phyloP scores from a whole-genome alignment of 2,797 vertebrate species.

The Phaenicophaeus curvirostris region DNA sequence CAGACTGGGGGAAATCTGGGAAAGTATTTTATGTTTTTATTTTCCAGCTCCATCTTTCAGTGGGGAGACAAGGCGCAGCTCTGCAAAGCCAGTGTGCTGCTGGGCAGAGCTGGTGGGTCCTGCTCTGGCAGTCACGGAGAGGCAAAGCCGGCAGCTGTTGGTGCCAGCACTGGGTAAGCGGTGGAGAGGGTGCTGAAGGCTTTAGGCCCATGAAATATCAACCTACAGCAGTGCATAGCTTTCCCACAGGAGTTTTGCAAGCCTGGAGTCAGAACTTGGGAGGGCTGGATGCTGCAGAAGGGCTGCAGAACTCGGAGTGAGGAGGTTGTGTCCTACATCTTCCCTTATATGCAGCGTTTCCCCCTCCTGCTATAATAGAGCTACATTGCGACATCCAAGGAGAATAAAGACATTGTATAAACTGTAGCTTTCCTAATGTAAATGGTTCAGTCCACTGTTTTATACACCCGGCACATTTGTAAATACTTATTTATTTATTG shows the following conservation, averaged over 20 bases:
- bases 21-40: neutral
- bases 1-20: fast-evolving
- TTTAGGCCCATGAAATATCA: neutral
- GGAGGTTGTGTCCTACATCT: fast-evolving
- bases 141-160: too few species aligned
- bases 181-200: neutral
- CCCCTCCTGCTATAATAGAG: neutral
- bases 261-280: neutral
- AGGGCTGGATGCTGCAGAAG: neutral
- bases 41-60: neutral
- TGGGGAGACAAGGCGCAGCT: neutral
- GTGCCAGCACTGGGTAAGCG: neutral
- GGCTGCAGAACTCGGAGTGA: neutral
- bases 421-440: neutral
- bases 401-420: neutral
- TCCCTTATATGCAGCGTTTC: neutral
- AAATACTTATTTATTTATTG: constrained; percentile 82
- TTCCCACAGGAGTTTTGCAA: neutral
- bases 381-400: neutral
- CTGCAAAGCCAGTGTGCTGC: neutral
- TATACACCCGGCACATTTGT: constrained; percentile 50
- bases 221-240: neutral
- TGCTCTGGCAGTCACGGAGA: fast-evolving
- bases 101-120: neutral
- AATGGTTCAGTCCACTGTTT: constrained; percentile 33